Evolutionary conservation across 37 sponge, comb jelly and placozoan genomes (phyloP).

Genomic region (Halisarca cf. caerulea): DNA sequence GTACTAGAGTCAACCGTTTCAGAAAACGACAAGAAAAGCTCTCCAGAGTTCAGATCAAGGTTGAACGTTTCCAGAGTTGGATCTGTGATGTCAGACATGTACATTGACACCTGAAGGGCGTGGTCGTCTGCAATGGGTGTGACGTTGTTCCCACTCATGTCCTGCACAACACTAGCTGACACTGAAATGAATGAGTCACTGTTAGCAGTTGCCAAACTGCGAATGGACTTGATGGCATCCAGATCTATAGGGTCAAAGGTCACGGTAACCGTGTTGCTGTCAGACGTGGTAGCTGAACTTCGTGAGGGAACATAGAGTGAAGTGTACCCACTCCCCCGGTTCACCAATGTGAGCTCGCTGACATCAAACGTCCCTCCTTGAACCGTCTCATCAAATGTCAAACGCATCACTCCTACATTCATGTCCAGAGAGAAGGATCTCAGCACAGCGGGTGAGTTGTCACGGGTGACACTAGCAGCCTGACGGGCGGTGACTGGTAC

Average conservation of each 20-base stretch:
- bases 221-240: constrained; percentile 65
- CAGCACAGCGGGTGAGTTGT: constrained; percentile 53
- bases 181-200: constrained; percentile 64
- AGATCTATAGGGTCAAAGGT: constrained; percentile 56
- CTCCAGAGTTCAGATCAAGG: constrained; percentile 61
- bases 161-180: constrained; percentile 25
- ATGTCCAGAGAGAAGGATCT: constrained; percentile 61
- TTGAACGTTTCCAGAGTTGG: constrained; percentile 52
- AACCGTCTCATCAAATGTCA: constrained; percentile 80
- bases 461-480: constrained; percentile 29
- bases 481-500: constrained; percentile 52
- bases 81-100: constrained; percentile 46
- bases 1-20: constrained; percentile 65
- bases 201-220: constrained; percentile 44
- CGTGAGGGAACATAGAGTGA: constrained; percentile 28
- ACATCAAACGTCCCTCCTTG: constrained; percentile 53
- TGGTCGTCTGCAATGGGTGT: constrained; percentile 31
- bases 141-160: constrained; percentile 56
- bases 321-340: constrained; percentile 20
- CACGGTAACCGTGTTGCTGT: constrained; percentile 54
- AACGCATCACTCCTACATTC: constrained; percentile 53
- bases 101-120: constrained; percentile 50
- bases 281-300: constrained; percentile 28
- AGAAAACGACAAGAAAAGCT: constrained; percentile 61
- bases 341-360: constrained; percentile 55